These are phyloP conservation scores for Rhynchotus rufescens DNA, from an alignment of 2,797 vertebrate genomes.

Conservation along the genomic window DNA sequence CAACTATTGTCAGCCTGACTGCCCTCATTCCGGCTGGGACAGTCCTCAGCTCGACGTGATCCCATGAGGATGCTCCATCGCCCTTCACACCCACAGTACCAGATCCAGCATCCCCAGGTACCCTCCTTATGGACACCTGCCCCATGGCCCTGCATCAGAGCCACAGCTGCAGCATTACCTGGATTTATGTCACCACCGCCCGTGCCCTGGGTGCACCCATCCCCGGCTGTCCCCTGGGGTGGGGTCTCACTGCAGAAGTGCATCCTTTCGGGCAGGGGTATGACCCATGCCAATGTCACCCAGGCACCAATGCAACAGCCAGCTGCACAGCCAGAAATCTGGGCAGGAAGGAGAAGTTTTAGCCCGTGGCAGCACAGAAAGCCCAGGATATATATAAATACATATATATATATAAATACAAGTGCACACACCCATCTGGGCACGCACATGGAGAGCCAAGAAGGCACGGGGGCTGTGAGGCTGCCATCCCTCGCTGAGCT, in stretches of 20 bases:
- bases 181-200: not conserved
- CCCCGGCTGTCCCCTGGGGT: not conserved
- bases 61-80: not conserved
- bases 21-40: not conserved
- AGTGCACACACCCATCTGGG: not conserved
- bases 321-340: fast-evolving
- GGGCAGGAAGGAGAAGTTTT: not conserved
- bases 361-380: fast-evolving
- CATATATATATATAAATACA: not conserved
- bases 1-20: not conserved
- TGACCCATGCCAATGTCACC: not conserved
- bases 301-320: not conserved
- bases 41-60: fast-evolving
- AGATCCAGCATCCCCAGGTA: not conserved
- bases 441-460: not conserved
- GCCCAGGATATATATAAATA: not conserved
- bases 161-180: not conserved
- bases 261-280: not conserved
- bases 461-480: not conserved
- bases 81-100: not conserved
- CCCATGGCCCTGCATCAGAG: not conserved
- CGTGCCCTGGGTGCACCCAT: fast-evolving
- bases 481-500: fast-evolving
- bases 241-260: not conserved
- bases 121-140: too few species aligned